Evolutionary conservation across 2,113 vertebrate genomes (phyloP), one percentile per base, ranked within the genome.

Genomic region (Diadophis punctatus): DNA sequence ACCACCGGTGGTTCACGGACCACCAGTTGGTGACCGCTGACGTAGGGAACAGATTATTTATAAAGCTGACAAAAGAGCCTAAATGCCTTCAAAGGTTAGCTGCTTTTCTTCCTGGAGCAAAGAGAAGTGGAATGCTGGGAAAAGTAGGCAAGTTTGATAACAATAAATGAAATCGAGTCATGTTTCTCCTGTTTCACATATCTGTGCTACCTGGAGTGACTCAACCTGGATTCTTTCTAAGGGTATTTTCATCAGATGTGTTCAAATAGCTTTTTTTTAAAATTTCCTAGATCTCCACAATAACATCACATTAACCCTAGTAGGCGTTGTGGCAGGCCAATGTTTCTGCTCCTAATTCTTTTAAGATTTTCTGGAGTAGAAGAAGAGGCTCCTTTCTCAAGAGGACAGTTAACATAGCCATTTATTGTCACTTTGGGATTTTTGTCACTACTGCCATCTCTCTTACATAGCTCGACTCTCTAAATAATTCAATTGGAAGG

Each of bases 161-260:
- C 27, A 63, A 46, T 91, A 86, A 86, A 68, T 63, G 85, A 93
- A 43, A 39, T 4, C 3, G n/a, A 39, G 20, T 39, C 46, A n/a
- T 0, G 52, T 34, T 94, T 93, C 49, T 94, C 22, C 30, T 48
- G 20, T 86, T 94, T 93, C 87, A 90, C 51, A 16, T 9, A 12
- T 1, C 16, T 51, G 39, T 94, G 56, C 92, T 55, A 9, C 1
- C 0, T 85, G 53, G 10, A 87, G 25, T 92, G 93, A 1, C 85
- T 51, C 27, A 58, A 18, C 74, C 55, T 91, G 88, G 8, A 22
- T 94, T 92, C 90, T 94, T 87, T 91, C 90, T 58, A 91, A 46
- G 12, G 87, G 68, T 60, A 46, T 22, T 86, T 58, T 86, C 53
- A 90, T 8, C n/a, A 92, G 88, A 90, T 43, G 89, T 60, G 30